Conservation (phyloP, 2,888 invertebrate species). For the Trissonchulus sp. region DNA sequence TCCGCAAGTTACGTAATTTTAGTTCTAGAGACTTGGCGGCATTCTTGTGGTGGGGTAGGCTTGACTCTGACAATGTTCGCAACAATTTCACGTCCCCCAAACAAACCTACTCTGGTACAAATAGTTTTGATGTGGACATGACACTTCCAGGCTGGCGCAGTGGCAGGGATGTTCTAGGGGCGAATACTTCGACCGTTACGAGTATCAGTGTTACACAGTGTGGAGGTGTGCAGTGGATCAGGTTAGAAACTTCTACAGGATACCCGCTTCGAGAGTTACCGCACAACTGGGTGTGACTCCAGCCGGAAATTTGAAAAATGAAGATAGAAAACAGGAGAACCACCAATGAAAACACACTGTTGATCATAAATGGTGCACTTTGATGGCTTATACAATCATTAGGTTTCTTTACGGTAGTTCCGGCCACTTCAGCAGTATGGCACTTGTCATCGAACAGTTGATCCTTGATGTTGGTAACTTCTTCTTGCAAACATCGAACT, state of each 20-base stretch:
- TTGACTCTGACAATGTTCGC: not conserved
- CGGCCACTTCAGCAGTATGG: too few relatives aligned
- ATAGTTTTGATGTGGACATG: not conserved
- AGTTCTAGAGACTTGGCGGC: not conserved
- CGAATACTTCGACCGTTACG: not conserved
- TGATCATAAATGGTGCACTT: not conserved
- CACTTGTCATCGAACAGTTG: too few relatives aligned
- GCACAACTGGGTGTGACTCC: not conserved
- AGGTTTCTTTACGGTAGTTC: too few relatives aligned
- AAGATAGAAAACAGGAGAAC: not conserved
- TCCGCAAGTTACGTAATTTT: not conserved
- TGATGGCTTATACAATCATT: too few relatives aligned
- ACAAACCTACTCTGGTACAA: not conserved
- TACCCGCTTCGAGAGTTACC: not conserved
- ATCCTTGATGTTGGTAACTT: too few relatives aligned
- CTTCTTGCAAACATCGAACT: too few relatives aligned
- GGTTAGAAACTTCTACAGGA: not conserved
- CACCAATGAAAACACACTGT: not conserved
- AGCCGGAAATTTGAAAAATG: not conserved
- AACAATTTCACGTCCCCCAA: not conserved
- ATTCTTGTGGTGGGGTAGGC: not conserved
- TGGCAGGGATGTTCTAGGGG: not conserved
- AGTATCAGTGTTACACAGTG: not conserved
- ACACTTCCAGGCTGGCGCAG: not conserved
- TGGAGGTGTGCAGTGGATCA: not conserved